These are phyloP conservation scores for Hydrophis major DNA, from an alignment of 2,797 vertebrate genomes.

Conservation along the genomic window DNA sequence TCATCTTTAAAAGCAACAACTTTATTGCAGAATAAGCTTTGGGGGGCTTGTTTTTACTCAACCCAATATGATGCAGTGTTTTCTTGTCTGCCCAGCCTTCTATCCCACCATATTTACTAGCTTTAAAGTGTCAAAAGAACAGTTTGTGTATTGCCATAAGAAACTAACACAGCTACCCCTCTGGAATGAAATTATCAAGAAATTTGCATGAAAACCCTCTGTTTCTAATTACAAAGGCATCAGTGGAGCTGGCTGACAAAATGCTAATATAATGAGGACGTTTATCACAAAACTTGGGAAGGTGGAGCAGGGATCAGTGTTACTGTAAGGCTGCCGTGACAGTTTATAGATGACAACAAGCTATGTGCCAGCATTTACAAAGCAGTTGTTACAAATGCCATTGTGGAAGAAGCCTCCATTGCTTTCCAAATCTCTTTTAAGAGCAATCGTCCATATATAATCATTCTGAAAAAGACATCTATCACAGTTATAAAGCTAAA, in stretches of 20 bases:
- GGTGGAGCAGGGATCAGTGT: constrained; percentile 30
- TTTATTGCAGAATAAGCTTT: background rate
- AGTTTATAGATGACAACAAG: constrained; percentile 44
- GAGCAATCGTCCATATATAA: background rate
- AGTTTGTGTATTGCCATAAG: background rate
- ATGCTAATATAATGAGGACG: constrained; percentile 45
- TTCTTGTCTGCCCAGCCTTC: background rate
- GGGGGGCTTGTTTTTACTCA: background rate
- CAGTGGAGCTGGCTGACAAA: constrained; percentile 42
- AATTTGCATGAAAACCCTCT: constrained; percentile 28
- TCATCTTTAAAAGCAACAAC: background rate
- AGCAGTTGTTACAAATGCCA: constrained; percentile 33
- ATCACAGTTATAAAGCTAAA: background rate
- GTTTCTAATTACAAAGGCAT: constrained; percentile 8
- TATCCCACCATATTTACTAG: background rate
- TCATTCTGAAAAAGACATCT: background rate
- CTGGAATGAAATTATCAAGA: constrained; percentile 18
- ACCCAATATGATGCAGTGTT: background rate
- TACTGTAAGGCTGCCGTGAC: constrained; percentile 41
- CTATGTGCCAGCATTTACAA: constrained; percentile 37
- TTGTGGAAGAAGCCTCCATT: constrained; percentile 15
- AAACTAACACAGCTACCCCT: background rate
- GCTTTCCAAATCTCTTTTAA: background rate
- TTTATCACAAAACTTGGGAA: constrained; percentile 41
- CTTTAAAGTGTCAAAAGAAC: background rate